A percentile compares a stretch with the other conserved stretches of the same genome.
Conservation (phyloP, 2,888 invertebrate species). For the Cerastoderma edule region DNA sequence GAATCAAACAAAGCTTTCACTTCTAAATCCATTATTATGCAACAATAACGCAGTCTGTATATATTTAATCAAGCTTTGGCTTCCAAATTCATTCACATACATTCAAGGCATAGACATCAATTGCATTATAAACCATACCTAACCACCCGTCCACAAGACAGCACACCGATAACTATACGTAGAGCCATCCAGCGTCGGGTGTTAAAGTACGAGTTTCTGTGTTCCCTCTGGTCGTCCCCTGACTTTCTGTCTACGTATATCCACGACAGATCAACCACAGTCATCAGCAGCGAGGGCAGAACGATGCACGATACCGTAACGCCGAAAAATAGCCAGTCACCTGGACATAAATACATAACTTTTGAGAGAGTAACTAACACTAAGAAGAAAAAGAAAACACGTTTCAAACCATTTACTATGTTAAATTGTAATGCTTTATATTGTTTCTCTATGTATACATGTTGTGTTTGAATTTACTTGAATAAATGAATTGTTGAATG, state of each 20-base stretch:
- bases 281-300: slow-evolving; percentile 32
- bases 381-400: not conserved
- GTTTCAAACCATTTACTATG: not conserved
- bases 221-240: not conserved
- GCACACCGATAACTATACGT: slow-evolving; percentile 22
- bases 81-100: not conserved
- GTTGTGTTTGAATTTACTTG: not conserved
- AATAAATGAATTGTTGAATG: not conserved
- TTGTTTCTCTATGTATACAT: not conserved
- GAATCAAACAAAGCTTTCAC: not conserved
- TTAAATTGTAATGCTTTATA: not conserved
- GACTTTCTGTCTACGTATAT: slow-evolving; percentile 27
- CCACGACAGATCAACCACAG: slow-evolving; percentile 44
- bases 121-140: slow-evolving; percentile 26
- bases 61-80: not conserved
- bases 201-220: not conserved
- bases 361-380: not conserved
- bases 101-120: not conserved
- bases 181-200: not conserved
- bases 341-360: slow-evolving; percentile 27
- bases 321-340: slow-evolving; percentile 27
- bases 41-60: not conserved
- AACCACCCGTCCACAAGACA: slow-evolving; percentile 36
- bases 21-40: not conserved
- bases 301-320: slow-evolving; percentile 40